Evolutionary conservation across 2,888 invertebrate genomes (phyloP).

Genomic region (Apamea sordens): DNA sequence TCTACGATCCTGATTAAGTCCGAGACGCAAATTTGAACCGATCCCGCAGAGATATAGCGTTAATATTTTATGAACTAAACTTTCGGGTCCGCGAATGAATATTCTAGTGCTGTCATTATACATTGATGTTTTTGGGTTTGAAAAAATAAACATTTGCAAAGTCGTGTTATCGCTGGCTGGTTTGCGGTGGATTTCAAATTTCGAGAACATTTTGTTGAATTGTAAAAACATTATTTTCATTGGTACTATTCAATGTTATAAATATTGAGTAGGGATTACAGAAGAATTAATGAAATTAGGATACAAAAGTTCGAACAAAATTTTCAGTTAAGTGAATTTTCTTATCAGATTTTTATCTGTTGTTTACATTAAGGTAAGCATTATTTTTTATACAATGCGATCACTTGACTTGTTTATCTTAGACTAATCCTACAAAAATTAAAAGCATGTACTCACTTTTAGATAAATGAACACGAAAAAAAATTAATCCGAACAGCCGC

Average conservation of each 20-base stretch:
- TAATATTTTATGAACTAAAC: slow-evolving; percentile 77
- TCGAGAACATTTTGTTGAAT: background rate
- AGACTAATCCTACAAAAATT: slow-evolving; percentile 10
- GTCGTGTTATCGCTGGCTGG: slow-evolving; percentile 14
- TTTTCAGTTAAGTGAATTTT: background rate
- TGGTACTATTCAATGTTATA: slow-evolving; percentile 1
- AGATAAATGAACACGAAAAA: slow-evolving; percentile 58
- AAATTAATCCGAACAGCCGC: slow-evolving; percentile 70
- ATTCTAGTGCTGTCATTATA: slow-evolving; percentile 69
- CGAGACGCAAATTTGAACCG: slow-evolving; percentile 66
- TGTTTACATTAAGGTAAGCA: slow-evolving; percentile 11
- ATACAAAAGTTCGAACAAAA: background rate
- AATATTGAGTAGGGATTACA: background rate
- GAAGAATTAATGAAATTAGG: background rate
- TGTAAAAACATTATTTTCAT: background rate
- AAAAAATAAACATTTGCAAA: slow-evolving; percentile 44
- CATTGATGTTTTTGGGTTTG: slow-evolving; percentile 51
- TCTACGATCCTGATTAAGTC: slow-evolving; percentile 70
- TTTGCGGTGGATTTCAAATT: slow-evolving; percentile 11
- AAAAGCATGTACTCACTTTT: slow-evolving; percentile 67
- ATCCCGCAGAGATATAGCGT: slow-evolving; percentile 69
- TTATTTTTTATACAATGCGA: background rate
- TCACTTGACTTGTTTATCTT: background rate
- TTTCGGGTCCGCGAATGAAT: slow-evolving; percentile 76
- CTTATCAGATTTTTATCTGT: slow-evolving; percentile 1